Base-by-base conservation (phyloP, 2,113 vertebrate genomes). In the Chionomys nivalis region DNA sequence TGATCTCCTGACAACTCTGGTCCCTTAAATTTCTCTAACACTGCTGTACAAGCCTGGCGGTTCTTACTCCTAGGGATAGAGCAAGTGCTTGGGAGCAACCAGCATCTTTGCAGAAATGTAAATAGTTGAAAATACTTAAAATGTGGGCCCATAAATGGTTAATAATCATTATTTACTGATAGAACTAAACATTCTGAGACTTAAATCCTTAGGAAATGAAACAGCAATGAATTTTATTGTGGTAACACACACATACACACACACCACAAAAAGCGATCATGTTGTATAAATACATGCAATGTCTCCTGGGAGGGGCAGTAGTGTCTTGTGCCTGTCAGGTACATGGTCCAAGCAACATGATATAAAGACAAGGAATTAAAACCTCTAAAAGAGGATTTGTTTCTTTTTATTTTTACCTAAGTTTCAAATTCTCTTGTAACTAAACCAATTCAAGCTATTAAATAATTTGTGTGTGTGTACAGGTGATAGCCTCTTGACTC, bases 71-170 rank as follows among this genome's bases (percentile, higher is more conserved):
- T 47, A 47, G 78, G 47, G 58, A 42, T 8, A n/a, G 36, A 79
- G 16, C 36, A 26, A 42, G 0, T 2, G 6, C 21, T 87, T 73
- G 61, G 36, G 36, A 76, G 19, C 75, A 81, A 68, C 7, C n/a
- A 31, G 31, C 61, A 77, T 58, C 81, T n/a, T 68, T 23, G 58
- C 36, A 89, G 55, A 89, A 88, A 95, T 19, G 36, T 81, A 93
- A 94, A 66, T 52, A 47, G 82, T 92, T 96, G 36, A 90, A 94
- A 95, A 75, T n/a, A 17, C 85, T 91, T 49, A 28, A 49, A 83
- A 63, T 91, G 16, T 70, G 13, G n/a, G 24, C 24, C 26, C 14
- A 36, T 36, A 92, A 76, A 76, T 44, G 28, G 42, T 63, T 24
- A 70, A 89, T 90, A 31, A 26, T 39, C 49, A 81, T 66, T 87